Percentiles rank a stretch among this genome's conserved stretches.
phyloP scores from a whole-genome alignment of 2,113 vertebrate species.

The human (Homo sapiens) region GRCh38 chr17:2968001-2968500 shows the following conservation, averaged over 20 bases:
- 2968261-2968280: not conserved
- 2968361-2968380: not conserved
- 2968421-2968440: not conserved
- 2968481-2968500: not conserved
- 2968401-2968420: not conserved
- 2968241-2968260: not conserved
- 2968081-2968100: slow-evolving; percentile 12
- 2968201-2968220: not conserved
- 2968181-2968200: not conserved
- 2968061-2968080: not conserved
- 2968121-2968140: not conserved
- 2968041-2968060: not conserved
- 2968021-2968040: slow-evolving; percentile 13
- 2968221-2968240: not conserved
- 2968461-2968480: not conserved
- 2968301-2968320: not conserved
- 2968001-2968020: not conserved
- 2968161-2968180: not conserved
- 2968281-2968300: not conserved
- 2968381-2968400: not conserved
- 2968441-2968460: not conserved
- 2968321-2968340: not conserved
- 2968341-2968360: not conserved
- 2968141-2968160: not conserved
- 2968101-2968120: not conserved